phyloP scores from a whole-genome alignment of 2,888 invertebrate genomes.

The Yponomeuta evonymella region DNA sequence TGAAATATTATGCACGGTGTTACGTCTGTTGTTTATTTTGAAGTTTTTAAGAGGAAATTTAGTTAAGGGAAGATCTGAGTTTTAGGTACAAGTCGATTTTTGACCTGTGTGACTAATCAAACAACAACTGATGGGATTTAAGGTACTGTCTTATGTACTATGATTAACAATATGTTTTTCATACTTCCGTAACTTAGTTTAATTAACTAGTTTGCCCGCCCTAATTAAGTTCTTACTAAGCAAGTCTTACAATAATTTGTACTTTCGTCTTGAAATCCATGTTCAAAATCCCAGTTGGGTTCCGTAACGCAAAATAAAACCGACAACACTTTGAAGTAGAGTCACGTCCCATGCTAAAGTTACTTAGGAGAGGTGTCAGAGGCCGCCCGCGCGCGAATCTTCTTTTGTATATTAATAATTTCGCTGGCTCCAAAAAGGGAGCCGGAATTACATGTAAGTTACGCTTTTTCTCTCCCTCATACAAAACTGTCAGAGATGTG shows the following conservation, averaged over 20 bases:
- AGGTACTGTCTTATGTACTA: no score
- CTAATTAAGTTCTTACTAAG: no score
- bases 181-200: no score
- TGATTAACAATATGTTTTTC: no score
- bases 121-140: no score
- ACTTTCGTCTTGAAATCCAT: no score
- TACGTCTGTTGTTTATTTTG: background rate
- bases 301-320: constrained; percentile 33
- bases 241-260: no score
- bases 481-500: constrained; percentile 56
- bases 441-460: constrained; percentile 50
- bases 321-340: constrained; percentile 47
- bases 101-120: no score
- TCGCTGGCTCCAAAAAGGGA: constrained; percentile 46
- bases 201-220: no score
- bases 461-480: constrained; percentile 46
- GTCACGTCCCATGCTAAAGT: constrained; percentile 55
- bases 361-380: constrained; percentile 48
- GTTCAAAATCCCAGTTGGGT: background rate
- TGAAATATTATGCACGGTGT: background rate
- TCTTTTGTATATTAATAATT: constrained; percentile 61
- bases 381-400: constrained; percentile 45
- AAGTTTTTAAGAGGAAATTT: background rate
- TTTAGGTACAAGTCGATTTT: no score
- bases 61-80: background rate